Evolutionary conservation across 2,113 vertebrate species (phyloP).

Genomic region (Calonectris borealis): DNA sequence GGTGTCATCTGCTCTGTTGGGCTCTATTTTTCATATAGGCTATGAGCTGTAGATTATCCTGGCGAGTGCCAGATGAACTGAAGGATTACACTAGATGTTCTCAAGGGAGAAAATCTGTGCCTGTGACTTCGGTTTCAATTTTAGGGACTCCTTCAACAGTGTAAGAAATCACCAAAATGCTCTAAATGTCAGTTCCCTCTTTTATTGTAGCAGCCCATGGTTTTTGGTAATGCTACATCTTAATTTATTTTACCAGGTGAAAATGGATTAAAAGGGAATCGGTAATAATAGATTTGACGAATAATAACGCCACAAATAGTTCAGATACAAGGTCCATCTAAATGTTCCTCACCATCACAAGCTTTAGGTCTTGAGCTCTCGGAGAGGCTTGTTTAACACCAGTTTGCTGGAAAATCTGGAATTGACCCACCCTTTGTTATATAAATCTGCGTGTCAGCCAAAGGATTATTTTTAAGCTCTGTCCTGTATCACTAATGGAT

Average conservation of each 20-base stretch:
- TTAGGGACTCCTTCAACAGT: not conserved
- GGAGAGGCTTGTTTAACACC: not conserved
- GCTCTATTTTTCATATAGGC: not conserved
- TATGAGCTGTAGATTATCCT: not conserved
- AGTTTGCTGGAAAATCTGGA: not conserved
- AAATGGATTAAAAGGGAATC: not conserved
- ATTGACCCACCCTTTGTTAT: not conserved
- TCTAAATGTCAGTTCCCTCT: not conserved
- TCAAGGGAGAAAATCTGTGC: not conserved
- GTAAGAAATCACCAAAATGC: not conserved
- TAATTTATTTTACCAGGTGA: not conserved
- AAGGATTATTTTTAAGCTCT: slow-evolving; percentile 2
- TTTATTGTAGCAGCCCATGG: not conserved
- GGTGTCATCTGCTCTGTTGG: not conserved
- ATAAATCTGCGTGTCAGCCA: not conserved
- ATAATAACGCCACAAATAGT: not conserved
- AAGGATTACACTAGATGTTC: not conserved
- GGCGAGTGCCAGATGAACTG: not conserved
- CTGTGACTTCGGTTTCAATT: not conserved
- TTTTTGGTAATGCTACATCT: not conserved
- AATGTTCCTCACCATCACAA: not conserved
- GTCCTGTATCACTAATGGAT: not conserved
- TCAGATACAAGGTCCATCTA: not conserved
- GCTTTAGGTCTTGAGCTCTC: not conserved
- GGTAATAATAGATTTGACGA: not conserved